Base-by-base conservation (phyloP, 2,113 vertebrate genomes). In the Pseudorhombus dupliciocellatus region DNA sequence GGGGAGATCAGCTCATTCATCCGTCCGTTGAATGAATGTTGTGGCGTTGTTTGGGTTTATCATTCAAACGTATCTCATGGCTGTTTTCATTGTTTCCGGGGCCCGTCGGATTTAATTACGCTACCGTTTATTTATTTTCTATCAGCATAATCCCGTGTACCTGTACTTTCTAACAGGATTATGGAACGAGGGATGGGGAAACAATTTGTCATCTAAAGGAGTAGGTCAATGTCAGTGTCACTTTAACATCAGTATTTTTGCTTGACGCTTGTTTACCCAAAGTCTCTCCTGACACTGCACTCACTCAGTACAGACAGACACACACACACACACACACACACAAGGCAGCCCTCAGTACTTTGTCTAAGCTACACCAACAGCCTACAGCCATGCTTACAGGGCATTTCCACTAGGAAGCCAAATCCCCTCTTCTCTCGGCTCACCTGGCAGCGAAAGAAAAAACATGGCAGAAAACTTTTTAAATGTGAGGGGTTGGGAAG, bases 321-420 rank as follows among this genome's bases (percentile, higher is more conserved):
- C 24, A 66, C 73, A 69, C 30, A 59, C 58, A 67, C 57, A 37
- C 51, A 50, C 70, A 80, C 34, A 4, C 52, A 31, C 42, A 57
- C 55, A 53, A 40, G 42, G 48, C 70, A 79, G 56, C 63, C 58
- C 63, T 76, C 46, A 73, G 61, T 77, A 77, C 62, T 84, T 81
- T 75, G 74, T 84, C 86, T 79, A 81, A 78, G 83, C 73, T 81
- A 73, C 86, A 86, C 76, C 66, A 84, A 80, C 85, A 87, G 85
- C 81, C 81, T 79, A 75, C 83, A 86, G 84, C 87, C 80, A 81
- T 77, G 86, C 84, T 88, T 80, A 84, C 84, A 87, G 87, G 83
- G 71, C 85, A 87, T 88, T 88, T 90, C 77, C 75, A 76, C 73
- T 18, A 73, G 84, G 83, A 87, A 80, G 75, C 67, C 70, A 81